Base-by-base conservation (phyloP, 1,140 invertebrate species). In the Sycobia sp. region DNA sequence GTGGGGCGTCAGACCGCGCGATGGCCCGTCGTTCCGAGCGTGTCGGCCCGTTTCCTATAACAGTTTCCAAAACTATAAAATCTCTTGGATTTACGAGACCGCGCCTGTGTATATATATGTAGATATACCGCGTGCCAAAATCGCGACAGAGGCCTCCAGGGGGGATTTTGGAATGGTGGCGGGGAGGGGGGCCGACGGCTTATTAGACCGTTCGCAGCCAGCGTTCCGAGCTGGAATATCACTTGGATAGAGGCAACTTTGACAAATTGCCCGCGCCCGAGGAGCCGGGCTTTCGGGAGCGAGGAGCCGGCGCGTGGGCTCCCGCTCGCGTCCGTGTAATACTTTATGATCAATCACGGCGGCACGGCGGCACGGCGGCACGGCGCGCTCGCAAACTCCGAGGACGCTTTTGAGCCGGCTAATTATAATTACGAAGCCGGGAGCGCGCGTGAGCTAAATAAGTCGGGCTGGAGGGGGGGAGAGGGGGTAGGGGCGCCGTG, bases 191-290 rank as follows among this genome's bases (percentile, higher is more conserved):
- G 4, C 5, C 27, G 32, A 8, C 43, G 39, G 43, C 60, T 62
- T 50, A 62, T 62, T 62, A 62, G 60, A 34, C 51, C 32, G 27
- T 23, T 41, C 27, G n/a, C n/a, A n/a, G n/a, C n/a, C n/a, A n/a
- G n/a, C n/a, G n/a, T n/a, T n/a, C n/a, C n/a, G n/a, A n/a, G n/a
- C n/a, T n/a, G n/a, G n/a, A n/a, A n/a, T n/a, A n/a, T n/a, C n/a
- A n/a, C n/a, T 11, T 18, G 13, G 47, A 41, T 14, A n/a, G n/a
- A 16, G 9, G 56, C 7, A 36, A 47, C 59, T 62, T 62, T 62
- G 59, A 62, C 41, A 62, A 62, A 62, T 62, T 62, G 54, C 50
- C n/a, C n/a, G n/a, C n/a, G n/a, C n/a, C n/a, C 41, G 18, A 60
- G 43, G 29, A 38, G 34, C 29, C 29, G 49, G 34, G 41, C 43